phyloP scores from a whole-genome alignment of 2,113 vertebrate species.

The Phocoena phocoena region DNA sequence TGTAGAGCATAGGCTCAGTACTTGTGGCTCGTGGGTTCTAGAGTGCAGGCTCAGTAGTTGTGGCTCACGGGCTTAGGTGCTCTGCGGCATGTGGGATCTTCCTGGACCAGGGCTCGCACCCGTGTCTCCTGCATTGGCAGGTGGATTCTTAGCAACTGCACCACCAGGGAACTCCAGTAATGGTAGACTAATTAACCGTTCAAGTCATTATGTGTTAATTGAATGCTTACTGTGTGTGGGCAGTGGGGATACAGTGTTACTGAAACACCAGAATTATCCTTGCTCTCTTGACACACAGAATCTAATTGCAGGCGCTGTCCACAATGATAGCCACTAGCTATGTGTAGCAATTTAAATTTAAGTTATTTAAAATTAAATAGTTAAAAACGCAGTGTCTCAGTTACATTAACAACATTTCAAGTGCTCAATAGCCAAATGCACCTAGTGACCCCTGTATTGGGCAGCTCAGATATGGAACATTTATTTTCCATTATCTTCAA shows the following conservation, averaged over 20 bases:
- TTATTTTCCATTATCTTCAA: background rate
- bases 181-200: background rate
- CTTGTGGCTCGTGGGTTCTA: too few relatives aligned
- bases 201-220: background rate
- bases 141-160: too few relatives aligned
- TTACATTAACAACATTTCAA: background rate
- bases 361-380: slow-evolving; percentile 36
- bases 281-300: background rate
- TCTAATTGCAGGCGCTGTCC: background rate
- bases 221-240: background rate
- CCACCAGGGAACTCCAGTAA: background rate
- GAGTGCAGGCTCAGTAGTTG: too few relatives aligned
- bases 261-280: background rate
- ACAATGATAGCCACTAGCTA: background rate
- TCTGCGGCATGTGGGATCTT: too few relatives aligned
- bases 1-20: too few relatives aligned
- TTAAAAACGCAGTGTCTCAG: slow-evolving; percentile 10
- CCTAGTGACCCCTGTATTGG: background rate
- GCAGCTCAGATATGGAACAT: background rate
- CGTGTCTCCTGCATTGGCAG: too few relatives aligned
- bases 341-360: background rate
- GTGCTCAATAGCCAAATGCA: background rate
- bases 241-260: background rate
- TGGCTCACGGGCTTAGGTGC: too few relatives aligned
- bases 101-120: too few relatives aligned